A percentile compares a stretch with the other conserved stretches of the same genome.
phyloP scores from a whole-genome alignment of 2,113 vertebrate genomes.

The Chitala chitala region DNA sequence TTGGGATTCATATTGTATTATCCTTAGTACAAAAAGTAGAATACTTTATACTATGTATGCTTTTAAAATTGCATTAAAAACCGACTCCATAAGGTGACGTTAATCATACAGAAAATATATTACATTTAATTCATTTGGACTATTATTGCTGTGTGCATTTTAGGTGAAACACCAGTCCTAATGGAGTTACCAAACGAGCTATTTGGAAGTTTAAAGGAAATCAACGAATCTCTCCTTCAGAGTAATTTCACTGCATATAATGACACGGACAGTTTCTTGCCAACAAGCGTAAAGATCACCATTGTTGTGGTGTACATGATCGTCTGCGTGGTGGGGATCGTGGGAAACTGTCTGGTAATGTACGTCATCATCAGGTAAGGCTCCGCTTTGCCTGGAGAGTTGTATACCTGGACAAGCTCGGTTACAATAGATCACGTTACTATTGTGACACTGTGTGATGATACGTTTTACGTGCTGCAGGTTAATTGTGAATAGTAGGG shows the following conservation, averaged over 20 bases:
- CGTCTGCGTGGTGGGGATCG: conserved; percentile 84
- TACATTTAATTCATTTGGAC: not conserved
- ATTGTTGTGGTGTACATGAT: conserved; percentile 90
- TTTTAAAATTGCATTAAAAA: not conserved
- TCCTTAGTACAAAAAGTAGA: not conserved
- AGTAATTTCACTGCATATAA: conserved; percentile 71
- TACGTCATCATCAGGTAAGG: conserved; percentile 94
- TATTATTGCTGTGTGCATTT: not conserved
- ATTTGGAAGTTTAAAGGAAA: conserved; percentile 57
- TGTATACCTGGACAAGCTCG: too few species aligned
- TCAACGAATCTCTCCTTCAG: conserved; percentile 70
- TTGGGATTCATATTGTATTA: not conserved
- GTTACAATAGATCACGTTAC: too few species aligned
- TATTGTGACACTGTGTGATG: not conserved
- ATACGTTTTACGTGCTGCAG: too few species aligned
- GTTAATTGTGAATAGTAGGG: too few species aligned
- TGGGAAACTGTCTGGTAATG: conserved; percentile 98
- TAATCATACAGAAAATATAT: not conserved
- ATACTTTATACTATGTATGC: not conserved
- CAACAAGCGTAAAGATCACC: conserved; percentile 83
- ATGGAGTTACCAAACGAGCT: conserved; percentile 81
- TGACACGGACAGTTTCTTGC: conserved; percentile 64
- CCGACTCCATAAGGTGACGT: not conserved
- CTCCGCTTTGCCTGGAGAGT: not conserved
- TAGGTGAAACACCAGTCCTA: conserved; percentile 12